A percentile compares a stretch with the other conserved stretches of the same genome.
These are phyloP conservation scores for Clinocottus analis DNA, from an alignment of 2,113 vertebrate genomes.

Conservation along the genomic window DNA sequence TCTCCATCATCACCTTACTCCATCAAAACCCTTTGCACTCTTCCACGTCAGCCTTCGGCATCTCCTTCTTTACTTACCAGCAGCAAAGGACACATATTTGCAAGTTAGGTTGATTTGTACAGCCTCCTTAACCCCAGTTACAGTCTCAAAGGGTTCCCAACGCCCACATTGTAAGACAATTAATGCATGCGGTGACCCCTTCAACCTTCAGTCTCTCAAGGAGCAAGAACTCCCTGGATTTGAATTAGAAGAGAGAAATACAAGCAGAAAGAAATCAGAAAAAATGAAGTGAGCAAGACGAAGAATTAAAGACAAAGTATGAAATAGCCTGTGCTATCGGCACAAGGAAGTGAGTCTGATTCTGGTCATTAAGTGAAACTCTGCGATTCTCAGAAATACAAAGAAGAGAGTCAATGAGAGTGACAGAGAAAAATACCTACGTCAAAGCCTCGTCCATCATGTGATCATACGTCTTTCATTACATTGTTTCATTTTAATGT, in stretches of 20 bases:
- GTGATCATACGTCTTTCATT: not conserved
- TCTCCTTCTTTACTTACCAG: slow-evolving; percentile 17
- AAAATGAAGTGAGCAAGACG: no score
- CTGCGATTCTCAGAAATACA: no score
- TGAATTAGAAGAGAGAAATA: no score
- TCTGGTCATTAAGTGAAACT: no score
- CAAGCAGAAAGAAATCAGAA: no score
- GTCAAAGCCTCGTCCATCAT: not conserved
- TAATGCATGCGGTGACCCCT: slow-evolving; percentile 46
- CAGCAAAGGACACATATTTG: slow-evolving; percentile 27
- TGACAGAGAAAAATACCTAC: not conserved
- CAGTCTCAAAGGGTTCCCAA: slow-evolving; percentile 36
- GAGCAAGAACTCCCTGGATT: slow-evolving; percentile 52
- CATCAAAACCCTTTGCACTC: slow-evolving; percentile 12
- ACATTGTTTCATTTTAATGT: slow-evolving; percentile 1
- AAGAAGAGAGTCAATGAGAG: no score
- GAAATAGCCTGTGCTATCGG: no score
- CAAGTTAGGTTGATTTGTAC: slow-evolving; percentile 38
- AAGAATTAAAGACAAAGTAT: no score
- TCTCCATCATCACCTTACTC: slow-evolving; percentile 21
- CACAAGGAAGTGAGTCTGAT: no score
- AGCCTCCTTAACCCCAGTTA: slow-evolving; percentile 37
- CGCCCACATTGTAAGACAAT: slow-evolving; percentile 43
- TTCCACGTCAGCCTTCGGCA: not conserved
- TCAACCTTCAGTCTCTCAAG: slow-evolving; percentile 47